Base-by-base conservation (phyloP, 2,113 vertebrate species). In the Gorsachius goisagi region DNA sequence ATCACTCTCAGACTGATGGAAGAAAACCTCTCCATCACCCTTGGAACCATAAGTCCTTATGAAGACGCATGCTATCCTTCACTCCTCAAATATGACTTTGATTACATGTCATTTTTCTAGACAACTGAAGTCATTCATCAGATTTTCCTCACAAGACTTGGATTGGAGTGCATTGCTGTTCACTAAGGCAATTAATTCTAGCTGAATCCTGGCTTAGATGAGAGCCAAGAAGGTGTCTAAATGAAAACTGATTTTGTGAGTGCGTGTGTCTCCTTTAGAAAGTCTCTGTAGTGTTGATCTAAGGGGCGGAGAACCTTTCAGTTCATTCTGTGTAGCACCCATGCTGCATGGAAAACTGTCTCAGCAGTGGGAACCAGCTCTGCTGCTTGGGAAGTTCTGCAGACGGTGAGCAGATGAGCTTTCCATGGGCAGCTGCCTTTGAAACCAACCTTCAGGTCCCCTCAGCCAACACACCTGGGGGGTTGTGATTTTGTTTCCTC, bases 151-250 rank as follows among this genome's bases (percentile, higher is more conserved):
- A 39, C 67, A 89, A 83, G 63, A 23, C 32, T 91, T 86, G 79
- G 85, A 85, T 24, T 81, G 44, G 45, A 95, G 41, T 62, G 45
- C 50, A 75, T 35, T 95, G 81, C 81, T 76, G 50, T 73, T 94
- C 0, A 0, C 66, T 76, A 85, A 93, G 84, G 78, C 58, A 69
- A 93, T 95, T 95, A 91, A 91, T 95, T 95, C 41, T 85, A 92
- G 59, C 80, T 74, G 69, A 82, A 67, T 95, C 89, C 92, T 92
- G 84, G 84, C 84, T 95, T 71, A 92, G 77, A 62, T 73, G 23
- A 59, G 81, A 96, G 96, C 95, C 95, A 92, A 88, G 91, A 95
- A 92, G 77, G 58, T 87, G 77, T 96, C 94, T 89, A 64, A 73
- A 89, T 58, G 77, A 66, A 89, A 95, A 72, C 28, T 92, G 52